These are phyloP conservation scores for Drosophila birchii DNA, from an alignment of 2,888 invertebrate genomes.

Conservation along the genomic window DNA sequence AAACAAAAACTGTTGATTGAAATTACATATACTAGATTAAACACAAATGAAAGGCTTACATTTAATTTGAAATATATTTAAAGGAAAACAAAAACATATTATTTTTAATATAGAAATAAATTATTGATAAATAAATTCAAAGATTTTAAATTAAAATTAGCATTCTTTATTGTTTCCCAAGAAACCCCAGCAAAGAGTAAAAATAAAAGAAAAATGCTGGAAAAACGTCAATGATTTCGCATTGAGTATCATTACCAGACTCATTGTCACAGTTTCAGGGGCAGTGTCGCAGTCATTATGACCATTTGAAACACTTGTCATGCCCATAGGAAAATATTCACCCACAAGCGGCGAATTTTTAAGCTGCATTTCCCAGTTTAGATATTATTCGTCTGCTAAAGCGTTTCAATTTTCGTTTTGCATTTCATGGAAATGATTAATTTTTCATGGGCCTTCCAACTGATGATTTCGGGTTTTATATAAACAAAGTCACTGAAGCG, in stretches of 20 bases:
- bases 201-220: conserved; percentile 19
- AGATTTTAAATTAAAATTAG: too few species aligned
- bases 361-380: conserved; percentile 8
- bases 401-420: conserved; percentile 25
- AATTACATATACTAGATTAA: too few species aligned
- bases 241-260: conserved; percentile 28
- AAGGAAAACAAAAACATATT: too few species aligned
- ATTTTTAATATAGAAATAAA: too few species aligned
- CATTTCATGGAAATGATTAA: conserved; percentile 25
- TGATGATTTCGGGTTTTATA: conserved; percentile 19
- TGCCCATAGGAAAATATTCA: conserved; percentile 13
- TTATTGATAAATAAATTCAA: too few species aligned
- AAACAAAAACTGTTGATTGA: too few species aligned
- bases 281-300: conserved; percentile 2
- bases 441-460: conserved; percentile 11
- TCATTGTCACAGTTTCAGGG: conserved; percentile 25
- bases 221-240: conserved; percentile 23
- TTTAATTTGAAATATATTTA: too few species aligned
- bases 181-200: not conserved
- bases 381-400: conserved; percentile 11
- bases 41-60: too few species aligned
- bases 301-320: conserved; percentile 4
- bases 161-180: too few species aligned
- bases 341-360: conserved; percentile 2
- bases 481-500: not conserved